A percentile compares a stretch with the other conserved stretches of the same genome.
Conservation (phyloP, 2,113 vertebrate species). For the Choloepus hoffmanni region DNA sequence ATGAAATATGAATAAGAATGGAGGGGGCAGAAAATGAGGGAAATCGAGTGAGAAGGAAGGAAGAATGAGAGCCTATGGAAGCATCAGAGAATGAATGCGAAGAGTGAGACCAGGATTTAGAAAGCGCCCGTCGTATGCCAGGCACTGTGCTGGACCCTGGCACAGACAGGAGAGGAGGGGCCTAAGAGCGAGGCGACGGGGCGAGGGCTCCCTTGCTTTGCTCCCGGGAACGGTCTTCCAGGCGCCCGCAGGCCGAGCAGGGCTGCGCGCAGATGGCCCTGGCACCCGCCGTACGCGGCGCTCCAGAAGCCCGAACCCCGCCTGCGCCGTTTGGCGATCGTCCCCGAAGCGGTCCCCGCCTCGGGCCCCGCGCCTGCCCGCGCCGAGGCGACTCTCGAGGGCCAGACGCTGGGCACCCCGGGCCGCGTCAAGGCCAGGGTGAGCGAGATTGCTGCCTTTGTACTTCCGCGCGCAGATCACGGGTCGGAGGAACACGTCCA, state of each 20-base stretch:
- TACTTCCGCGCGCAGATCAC: not conserved
- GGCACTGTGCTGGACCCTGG: not conserved
- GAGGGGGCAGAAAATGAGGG: not conserved
- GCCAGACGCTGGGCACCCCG: not conserved
- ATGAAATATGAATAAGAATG: slow-evolving; percentile 5
- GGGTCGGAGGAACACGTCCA: not conserved
- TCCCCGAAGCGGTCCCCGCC: not conserved
- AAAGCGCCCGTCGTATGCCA: slow-evolving; percentile 41
- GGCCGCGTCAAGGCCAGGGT: not conserved
- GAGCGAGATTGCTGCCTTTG: not conserved
- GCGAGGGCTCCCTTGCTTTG: not conserved
- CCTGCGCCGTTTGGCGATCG: not conserved
- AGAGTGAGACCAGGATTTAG: not conserved
- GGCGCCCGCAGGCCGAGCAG: not conserved
- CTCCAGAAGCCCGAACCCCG: not conserved
- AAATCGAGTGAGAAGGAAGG: not conserved
- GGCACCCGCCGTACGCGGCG: not conserved
- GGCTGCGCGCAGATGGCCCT: not conserved
- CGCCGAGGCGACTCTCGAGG: not conserved
- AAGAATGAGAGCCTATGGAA: not conserved
- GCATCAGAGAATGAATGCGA: not conserved
- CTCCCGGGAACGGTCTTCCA: not conserved
- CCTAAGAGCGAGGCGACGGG: too few relatives aligned
- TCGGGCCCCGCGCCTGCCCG: too few relatives aligned
- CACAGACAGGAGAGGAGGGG: not conserved